Evolutionary conservation across 2,888 invertebrate species (phyloP), one percentile per base, ranked within the genome.

Genomic region (Cancer borealis): DNA sequence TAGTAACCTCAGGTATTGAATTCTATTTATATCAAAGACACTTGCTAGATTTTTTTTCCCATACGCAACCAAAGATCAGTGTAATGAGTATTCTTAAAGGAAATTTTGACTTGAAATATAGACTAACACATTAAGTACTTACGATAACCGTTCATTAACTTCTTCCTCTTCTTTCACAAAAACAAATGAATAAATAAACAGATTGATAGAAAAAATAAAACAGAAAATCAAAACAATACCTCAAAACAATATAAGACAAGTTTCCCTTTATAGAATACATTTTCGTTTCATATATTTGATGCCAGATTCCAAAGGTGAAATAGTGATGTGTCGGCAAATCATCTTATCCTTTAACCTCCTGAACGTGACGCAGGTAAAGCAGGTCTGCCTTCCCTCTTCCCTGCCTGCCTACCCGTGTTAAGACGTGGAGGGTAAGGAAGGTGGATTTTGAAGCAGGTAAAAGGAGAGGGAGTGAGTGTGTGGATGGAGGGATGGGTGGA

Each of bases 401-500:
- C 79, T 84, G 30, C 79, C 79, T 3, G 1, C 26, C 14, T 30
- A 30, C 79, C 79, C 30, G 54, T 17, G 3, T 54, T 54, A 54
- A 49, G 49, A 49, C 49, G 47, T 91, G 26, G 90, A 49, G 12
- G n/a, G 54, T 21, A 60, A 91, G 60, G 91, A 39, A 26, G 91
- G 91, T 60, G 60, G 90, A 30, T 5, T 30, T 49, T 30, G 60
- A 17, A 39, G 66, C 14, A 12, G 39, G 54, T 91, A 8, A n/a
- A 30, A 17, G 17, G 26, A 5, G 5, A 60, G 26, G 30, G 8
- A 54, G 46, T 49, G 54, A 12, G 12, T 89, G 89, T 1, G 89
- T 47, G 89, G 17, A 10, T 49, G 54, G 54, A 54, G 54, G 5
- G 4, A 60, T 60, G 60, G 21, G 60, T n/a, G n/a, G n/a, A 10